Evolutionary conservation across 2,797 vertebrate species (phyloP).

Genomic region (Bovichtus diacanthus): DNA sequence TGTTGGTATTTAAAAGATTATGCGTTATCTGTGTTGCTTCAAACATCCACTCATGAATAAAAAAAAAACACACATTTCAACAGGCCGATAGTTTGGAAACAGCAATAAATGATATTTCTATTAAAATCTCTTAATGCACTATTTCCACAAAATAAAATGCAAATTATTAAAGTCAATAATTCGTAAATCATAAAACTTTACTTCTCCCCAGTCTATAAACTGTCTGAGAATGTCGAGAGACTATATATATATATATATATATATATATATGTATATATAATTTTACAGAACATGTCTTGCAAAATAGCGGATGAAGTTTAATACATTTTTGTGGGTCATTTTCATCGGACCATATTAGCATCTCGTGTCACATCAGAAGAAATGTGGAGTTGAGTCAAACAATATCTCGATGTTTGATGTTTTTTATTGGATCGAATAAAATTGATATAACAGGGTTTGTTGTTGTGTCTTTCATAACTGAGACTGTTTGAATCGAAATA

Average conservation of each 20-base stretch:
- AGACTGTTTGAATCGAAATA: slow-evolving; percentile 33
- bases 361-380: not conserved
- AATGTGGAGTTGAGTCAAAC: not conserved
- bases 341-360: not conserved
- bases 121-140: not conserved
- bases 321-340: not conserved
- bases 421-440: slow-evolving; percentile 8
- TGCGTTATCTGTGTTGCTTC: not conserved
- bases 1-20: not conserved
- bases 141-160: not conserved
- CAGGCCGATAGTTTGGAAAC: not conserved
- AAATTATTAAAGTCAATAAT: too few relatives aligned
- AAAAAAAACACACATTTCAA: not conserved
- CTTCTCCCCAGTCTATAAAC: not conserved
- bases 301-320: not conserved
- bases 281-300: not conserved
- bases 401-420: not conserved
- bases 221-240: too few relatives aligned
- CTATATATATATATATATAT: too few relatives aligned
- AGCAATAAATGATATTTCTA: not conserved
- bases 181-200: not conserved
- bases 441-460: rapidly evolving
- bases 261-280: not conserved
- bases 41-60: not conserved
- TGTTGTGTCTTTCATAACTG: not conserved